These are phyloP conservation scores for Melolontha melolontha DNA, from an alignment of 2,888 invertebrate species.

Conservation along the genomic window DNA sequence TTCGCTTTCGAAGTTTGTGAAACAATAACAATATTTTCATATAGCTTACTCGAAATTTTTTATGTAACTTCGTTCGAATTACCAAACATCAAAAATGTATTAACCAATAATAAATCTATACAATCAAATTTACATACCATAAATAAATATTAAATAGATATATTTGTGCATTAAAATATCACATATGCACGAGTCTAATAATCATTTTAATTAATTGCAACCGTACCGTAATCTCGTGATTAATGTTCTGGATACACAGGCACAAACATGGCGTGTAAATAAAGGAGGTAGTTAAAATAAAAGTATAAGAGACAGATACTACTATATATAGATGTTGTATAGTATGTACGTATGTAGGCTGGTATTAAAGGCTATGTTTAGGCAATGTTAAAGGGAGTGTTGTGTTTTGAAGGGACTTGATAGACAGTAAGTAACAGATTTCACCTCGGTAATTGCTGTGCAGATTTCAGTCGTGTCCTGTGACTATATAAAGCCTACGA, in stretches of 20 bases:
- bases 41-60: no score
- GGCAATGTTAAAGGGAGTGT: conserved; percentile 42
- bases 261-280: conserved; percentile 9
- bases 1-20: no score
- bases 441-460: conserved; percentile 50
- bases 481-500: conserved; percentile 41
- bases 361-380: conserved; percentile 38
- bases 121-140: no score
- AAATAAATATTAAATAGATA: no score
- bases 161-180: no score
- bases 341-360: background rate
- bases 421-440: conserved; percentile 39
- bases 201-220: no score
- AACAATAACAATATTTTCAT: no score
- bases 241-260: conserved; percentile 19
- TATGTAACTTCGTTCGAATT: no score
- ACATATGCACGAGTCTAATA: no score
- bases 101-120: no score
- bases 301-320: conserved; percentile 28
- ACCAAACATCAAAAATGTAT: no score
- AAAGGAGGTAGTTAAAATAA: conserved; percentile 26
- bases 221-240: conserved; percentile 21
- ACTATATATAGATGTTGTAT: background rate
- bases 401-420: conserved; percentile 32
- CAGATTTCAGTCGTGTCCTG: conserved; percentile 47